phyloP scores from a whole-genome alignment of 1,140 invertebrate genomes.

The Homarus americanus region DNA sequence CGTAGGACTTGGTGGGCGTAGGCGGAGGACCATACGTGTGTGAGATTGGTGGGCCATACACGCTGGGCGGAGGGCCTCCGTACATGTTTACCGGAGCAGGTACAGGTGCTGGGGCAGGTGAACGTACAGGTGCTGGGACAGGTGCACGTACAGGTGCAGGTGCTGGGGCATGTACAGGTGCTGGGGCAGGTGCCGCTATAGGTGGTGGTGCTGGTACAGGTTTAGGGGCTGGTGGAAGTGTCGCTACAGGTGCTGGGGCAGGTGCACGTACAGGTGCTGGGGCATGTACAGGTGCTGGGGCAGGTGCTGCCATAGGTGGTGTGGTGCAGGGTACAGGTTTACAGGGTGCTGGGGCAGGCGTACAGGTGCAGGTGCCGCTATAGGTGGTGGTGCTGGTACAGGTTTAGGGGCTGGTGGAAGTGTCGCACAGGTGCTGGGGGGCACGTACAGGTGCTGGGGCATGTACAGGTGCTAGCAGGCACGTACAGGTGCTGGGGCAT shows the following conservation, averaged over 20 bases:
- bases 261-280: background rate
- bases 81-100: background rate
- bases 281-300: background rate
- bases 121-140: background rate
- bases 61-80: background rate
- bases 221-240: background rate
- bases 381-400: background rate
- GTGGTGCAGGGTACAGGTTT: background rate
- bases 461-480: background rate
- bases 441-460: background rate
- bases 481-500: background rate
- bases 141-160: background rate
- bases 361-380: background rate
- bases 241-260: background rate
- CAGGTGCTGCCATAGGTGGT: background rate
- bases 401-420: conserved; percentile 10
- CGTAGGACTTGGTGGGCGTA: background rate
- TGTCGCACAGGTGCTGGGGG: background rate
- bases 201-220: background rate
- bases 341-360: background rate
- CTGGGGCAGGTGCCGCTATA: background rate
- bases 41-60: background rate
- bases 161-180: background rate
- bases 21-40: background rate
- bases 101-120: background rate